These are phyloP conservation scores for Alosa alosa DNA, from an alignment of 2,113 vertebrate species.

Conservation along the genomic window DNA sequence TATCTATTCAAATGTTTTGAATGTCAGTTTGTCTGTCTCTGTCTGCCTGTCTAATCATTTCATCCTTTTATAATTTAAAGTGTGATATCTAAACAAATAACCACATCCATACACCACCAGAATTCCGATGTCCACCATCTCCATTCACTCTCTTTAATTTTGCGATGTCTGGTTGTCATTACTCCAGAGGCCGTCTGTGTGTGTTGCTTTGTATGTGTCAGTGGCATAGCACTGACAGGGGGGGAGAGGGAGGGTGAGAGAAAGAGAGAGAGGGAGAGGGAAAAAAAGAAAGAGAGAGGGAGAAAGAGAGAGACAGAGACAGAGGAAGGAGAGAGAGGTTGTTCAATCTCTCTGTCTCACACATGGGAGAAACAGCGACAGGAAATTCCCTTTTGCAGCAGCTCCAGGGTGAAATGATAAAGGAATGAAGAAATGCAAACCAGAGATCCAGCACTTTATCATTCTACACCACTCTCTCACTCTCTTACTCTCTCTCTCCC, in stretches of 20 bases:
- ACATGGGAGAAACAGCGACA: slow-evolving; percentile 75
- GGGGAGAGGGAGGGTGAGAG: slow-evolving; percentile 41
- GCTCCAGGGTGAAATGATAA: slow-evolving; percentile 76
- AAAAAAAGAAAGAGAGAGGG: slow-evolving; percentile 41
- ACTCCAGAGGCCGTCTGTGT: slow-evolving; percentile 64
- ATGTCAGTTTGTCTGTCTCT: slow-evolving; percentile 34
- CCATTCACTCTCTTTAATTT: slow-evolving; percentile 24
- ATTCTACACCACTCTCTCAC: slow-evolving; percentile 56
- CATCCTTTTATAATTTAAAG: slow-evolving; percentile 22
- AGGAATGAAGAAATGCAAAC: slow-evolving; percentile 72
- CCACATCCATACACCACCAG: slow-evolving; percentile 28
- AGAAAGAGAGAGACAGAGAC: neutral
- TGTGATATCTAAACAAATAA: slow-evolving; percentile 17
- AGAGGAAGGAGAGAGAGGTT: slow-evolving; percentile 27
- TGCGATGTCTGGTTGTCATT: slow-evolving; percentile 75
- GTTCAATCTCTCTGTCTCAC: slow-evolving; percentile 72
- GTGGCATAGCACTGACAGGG: slow-evolving; percentile 50
- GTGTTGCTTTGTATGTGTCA: slow-evolving; percentile 72
- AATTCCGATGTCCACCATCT: slow-evolving; percentile 22
- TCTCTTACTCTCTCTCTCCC: neutral
- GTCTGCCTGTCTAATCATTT: slow-evolving; percentile 63
- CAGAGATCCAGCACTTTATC: slow-evolving; percentile 70
- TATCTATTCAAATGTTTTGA: slow-evolving; percentile 27
- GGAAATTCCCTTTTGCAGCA: slow-evolving; percentile 73
- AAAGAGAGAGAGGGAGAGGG: slow-evolving; percentile 38